Percentiles rank a stretch among this genome's conserved stretches.
Evolutionary conservation across 2,888 invertebrate species (phyloP).

Genomic region (Drosophila histrio): DNA sequence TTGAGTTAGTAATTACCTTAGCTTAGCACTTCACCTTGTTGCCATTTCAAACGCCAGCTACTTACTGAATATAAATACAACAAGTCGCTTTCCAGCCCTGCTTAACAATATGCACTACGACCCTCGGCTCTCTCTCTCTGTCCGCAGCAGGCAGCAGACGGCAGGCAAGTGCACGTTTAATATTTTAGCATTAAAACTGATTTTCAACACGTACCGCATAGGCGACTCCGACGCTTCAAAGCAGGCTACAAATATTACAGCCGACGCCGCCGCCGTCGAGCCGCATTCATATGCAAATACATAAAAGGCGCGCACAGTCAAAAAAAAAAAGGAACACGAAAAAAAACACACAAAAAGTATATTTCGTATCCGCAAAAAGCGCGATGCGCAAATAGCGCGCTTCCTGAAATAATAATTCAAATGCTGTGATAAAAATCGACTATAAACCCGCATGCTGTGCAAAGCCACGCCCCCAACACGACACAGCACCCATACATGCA

Average conservation of each 20-base stretch:
- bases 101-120: slow-evolving; percentile 17
- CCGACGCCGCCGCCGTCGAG: slow-evolving; percentile 49
- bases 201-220: slow-evolving; percentile 69
- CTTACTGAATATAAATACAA: neutral
- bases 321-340: slow-evolving; percentile 17
- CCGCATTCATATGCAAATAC: slow-evolving; percentile 80
- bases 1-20: too few species aligned
- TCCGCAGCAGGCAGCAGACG: neutral
- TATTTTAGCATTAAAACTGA: slow-evolving; percentile 78
- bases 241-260: slow-evolving; percentile 55
- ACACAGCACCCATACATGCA: slow-evolving; percentile 52
- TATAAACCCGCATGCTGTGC: slow-evolving; percentile 73
- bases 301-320: slow-evolving; percentile 55
- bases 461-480: slow-evolving; percentile 51
- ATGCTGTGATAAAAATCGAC: slow-evolving; percentile 81
- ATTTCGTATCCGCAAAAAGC: slow-evolving; percentile 76
- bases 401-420: slow-evolving; percentile 83
- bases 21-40: neutral
- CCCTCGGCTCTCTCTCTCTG: neutral
- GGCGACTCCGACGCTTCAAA: slow-evolving; percentile 55
- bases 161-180: slow-evolving; percentile 60
- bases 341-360: slow-evolving; percentile 21
- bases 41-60: neutral
- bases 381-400: slow-evolving; percentile 82
- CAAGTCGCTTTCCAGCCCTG: slow-evolving; percentile 26